Evolutionary conservation across 2,888 invertebrate genomes (phyloP).

Genomic region (Acanthopleura granulata): DNA sequence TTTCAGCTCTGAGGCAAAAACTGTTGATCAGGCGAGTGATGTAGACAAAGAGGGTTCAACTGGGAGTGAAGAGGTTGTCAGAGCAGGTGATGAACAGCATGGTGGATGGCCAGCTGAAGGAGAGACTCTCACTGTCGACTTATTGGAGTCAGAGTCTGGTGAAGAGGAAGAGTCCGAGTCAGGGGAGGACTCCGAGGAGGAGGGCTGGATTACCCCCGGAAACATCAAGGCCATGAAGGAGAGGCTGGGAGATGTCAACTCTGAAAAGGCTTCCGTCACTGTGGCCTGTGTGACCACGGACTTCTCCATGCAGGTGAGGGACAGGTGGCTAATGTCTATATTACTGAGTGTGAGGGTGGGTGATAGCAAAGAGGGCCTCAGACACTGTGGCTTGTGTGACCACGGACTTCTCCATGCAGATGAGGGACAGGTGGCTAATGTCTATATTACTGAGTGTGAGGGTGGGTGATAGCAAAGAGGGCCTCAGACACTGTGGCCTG

Average conservation of each 20-base stretch:
- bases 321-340: no score
- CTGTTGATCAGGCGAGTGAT: no score
- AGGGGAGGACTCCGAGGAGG: constrained; percentile 70
- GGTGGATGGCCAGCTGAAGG: constrained; percentile 25
- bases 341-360: constrained; percentile 69
- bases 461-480: constrained; percentile 71
- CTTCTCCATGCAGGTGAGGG: constrained; percentile 89
- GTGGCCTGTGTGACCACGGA: constrained; percentile 97
- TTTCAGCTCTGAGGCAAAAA: no score
- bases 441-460: no score
- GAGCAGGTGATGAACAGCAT: no score
- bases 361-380: constrained; percentile 48
- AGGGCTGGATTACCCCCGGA: constrained; percentile 87
- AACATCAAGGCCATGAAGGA: constrained; percentile 84
- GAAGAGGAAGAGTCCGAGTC: neutral
- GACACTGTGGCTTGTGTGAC: constrained; percentile 90
- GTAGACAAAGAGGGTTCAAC: no score
- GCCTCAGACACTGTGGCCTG: constrained; percentile 81
- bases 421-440: constrained; percentile 39
- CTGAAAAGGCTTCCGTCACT: constrained; percentile 54
- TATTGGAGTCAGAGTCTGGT: constrained; percentile 11
- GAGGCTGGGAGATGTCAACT: constrained; percentile 74
- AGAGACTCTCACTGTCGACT: constrained; percentile 39
- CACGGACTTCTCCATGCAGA: constrained; percentile 97
- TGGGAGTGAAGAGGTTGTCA: no score